Percentiles rank a stretch among this genome's conserved stretches.
phyloP scores from a whole-genome alignment of 1,140 invertebrate species.

The Drosophila pectinifera region DNA sequence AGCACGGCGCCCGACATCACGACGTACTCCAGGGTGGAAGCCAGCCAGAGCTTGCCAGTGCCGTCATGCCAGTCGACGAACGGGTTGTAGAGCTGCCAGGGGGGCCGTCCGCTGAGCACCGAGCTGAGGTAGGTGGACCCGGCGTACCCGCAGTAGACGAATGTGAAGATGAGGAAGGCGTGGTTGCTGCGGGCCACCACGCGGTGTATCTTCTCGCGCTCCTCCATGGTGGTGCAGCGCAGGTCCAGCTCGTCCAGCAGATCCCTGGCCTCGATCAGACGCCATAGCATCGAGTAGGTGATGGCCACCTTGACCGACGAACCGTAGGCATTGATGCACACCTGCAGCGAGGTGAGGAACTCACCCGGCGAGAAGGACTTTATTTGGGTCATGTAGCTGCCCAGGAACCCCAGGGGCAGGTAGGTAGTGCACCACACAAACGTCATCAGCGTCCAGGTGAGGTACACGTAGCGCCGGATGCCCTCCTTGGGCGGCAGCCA shows the following conservation, averaged over 20 bases:
- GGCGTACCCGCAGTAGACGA: slow-evolving; percentile 63
- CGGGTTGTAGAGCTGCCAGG: slow-evolving; percentile 66
- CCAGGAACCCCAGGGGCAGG: slow-evolving; percentile 60
- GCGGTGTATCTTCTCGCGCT: slow-evolving; percentile 57
- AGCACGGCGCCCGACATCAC: slow-evolving; percentile 63
- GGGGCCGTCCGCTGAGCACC: slow-evolving; percentile 56
- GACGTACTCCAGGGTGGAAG: slow-evolving; percentile 57
- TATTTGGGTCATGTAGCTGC: slow-evolving; percentile 60
- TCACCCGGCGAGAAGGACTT: slow-evolving; percentile 60
- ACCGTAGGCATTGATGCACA: slow-evolving; percentile 68
- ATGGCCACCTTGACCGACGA: slow-evolving; percentile 62
- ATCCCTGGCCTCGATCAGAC: slow-evolving; percentile 52
- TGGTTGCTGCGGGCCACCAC: slow-evolving; percentile 61
- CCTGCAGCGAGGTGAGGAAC: slow-evolving; percentile 71
- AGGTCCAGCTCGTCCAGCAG: slow-evolving; percentile 55
- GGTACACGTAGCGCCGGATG: slow-evolving; percentile 53
- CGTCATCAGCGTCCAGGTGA: slow-evolving; percentile 54
- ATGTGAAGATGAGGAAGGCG: slow-evolving; percentile 63
- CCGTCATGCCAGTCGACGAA: slow-evolving; percentile 59
- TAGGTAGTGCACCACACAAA: slow-evolving; percentile 62
- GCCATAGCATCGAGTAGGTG: slow-evolving; percentile 57
- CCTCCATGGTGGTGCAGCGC: slow-evolving; percentile 55
- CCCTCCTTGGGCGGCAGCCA: slow-evolving; percentile 61
- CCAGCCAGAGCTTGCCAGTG: slow-evolving; percentile 44
- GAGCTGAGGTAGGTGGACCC: slow-evolving; percentile 63